Evolutionary conservation across 2,113 vertebrate species (phyloP), one percentile per base, ranked within the genome.

Genomic region (Hemiprocne comata): DNA sequence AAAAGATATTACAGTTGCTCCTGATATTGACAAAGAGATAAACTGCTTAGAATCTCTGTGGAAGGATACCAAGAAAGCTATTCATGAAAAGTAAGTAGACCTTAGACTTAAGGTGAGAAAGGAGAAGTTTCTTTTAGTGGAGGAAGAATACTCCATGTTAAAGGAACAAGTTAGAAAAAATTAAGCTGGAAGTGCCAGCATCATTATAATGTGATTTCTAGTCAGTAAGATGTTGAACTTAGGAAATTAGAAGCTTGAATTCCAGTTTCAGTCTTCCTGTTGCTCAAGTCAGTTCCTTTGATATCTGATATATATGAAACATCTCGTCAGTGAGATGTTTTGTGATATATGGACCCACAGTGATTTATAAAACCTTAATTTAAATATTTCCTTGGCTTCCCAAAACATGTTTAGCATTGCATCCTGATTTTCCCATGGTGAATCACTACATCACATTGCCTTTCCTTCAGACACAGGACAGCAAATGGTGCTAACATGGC

Each of bases 61-160:
- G 99, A 97, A 99, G 48, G 98, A 98, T 31, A 98, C 98, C 54
- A 98, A 97, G 91, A 98, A 91, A 66, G 89, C 98, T 55, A 98
- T 99, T 96, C 97, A 97, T 26, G 98, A 98, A 77, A 98, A 98
- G 99, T 99, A 98, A 98, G 97, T 95, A 72, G 25, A 70, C 51
- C 26, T 76, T 82, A 71, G 50, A 20, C 24, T 65, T 58, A 46
- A 67, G 46, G 20, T 75, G 21, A 66, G 14, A 50, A 79, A 77
- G 28, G 9, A 91, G 25, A 69, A 11, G 19, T 12, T 38, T 80
- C 19, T 60, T 57, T 57, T 38, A 62, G 25, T 60, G 29, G 7
- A 7, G 4, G 9, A 70, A 40, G 13, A 13, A 40, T 10, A n/a
- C n/a, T 85, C 4, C 9, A 31, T 7, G 4, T 64, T 82, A 72